Base-by-base conservation (phyloP, 2,797 vertebrate species). In the Thaleichthys pacificus region DNA sequence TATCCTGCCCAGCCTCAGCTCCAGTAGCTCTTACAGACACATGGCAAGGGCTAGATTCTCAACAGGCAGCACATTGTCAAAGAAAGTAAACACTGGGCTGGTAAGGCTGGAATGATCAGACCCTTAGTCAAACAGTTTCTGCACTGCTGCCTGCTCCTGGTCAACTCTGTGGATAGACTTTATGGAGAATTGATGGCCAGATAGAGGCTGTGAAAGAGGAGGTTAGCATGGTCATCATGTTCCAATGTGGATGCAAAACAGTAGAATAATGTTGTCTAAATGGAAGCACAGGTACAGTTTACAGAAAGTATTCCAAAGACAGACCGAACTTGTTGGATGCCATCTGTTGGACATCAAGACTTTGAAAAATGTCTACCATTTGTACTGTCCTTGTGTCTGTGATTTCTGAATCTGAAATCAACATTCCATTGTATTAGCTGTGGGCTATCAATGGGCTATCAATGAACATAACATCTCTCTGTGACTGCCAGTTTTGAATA, bases 21-120 rank as follows among this genome's bases (percentile, higher is more conserved):
- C 4, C 42, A 47, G 11, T 3, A 47, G 17, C 17, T 21, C 26
- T 49, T 47, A 51, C 70, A 76, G 32, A 57, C 61, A 14, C 62
- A 62, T 73, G 69, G 74, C 66, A 70, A 42, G 69, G 78, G 57
- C 32, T 70, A 76, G 49, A 51, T 60, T 61, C 75, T 60, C 64
- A 82, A 87, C 84, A 90, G 71, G 75, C 51, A 74, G 61, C 65
- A 62, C 4, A 1, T 81, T 88, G 79, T 88, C 84, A 63, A 75
- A 57, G 15, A 73, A 60, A 0, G 7, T 79, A 74, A 84, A 85
- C 64, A 66, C 30, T 0, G 0, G 38, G 58, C 71, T 74, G 66
- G 49, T 63, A 24, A 49, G 63, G 79, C 28, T 58, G 81, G 73
- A 66, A 67, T 70, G 38, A 71, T 80, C 58, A 66, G 62, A 75